Conservation (phyloP, 2,113 vertebrate genomes). For the Circaetus cinerascens region DNA sequence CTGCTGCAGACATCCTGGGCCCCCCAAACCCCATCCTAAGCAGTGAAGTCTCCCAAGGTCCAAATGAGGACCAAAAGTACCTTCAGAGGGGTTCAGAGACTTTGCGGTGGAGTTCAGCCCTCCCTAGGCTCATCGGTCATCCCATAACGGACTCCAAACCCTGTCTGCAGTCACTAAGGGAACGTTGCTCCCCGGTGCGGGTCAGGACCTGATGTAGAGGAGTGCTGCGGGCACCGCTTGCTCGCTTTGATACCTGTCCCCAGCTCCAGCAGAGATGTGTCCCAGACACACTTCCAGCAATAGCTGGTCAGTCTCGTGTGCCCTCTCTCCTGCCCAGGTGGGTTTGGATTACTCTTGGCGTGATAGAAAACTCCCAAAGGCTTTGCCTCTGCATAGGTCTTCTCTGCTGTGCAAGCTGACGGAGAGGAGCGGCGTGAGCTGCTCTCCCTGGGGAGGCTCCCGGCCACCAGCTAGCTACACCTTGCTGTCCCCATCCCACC, state of each 20-base stretch:
- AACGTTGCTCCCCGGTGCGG: accelerated
- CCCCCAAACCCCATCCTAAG: not conserved
- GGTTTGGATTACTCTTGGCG: not conserved
- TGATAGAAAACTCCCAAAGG: not conserved
- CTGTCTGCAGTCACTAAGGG: not conserved
- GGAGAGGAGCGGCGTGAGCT: not conserved
- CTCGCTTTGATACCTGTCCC: not conserved
- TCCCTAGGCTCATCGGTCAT: not conserved
- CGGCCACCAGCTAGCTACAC: not conserved
- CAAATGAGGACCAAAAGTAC: not conserved
- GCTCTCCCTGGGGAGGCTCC: not conserved
- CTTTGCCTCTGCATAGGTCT: not conserved
- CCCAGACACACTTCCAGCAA: not conserved
- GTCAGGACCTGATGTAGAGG: not conserved
- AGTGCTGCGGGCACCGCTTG: no score
- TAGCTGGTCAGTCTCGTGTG: not conserved
- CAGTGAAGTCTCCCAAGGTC: not conserved
- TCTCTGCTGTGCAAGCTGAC: not conserved
- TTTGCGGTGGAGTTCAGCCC: not conserved
- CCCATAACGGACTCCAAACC: not conserved
- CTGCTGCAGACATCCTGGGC: not conserved
- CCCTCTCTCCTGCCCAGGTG: not conserved
- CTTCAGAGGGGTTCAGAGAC: not conserved
- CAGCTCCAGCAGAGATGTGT: not conserved
- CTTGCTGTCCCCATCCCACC: not conserved